A percentile compares a stretch with the other conserved stretches of the same genome.
Conservation (phyloP, 2,113 vertebrate species). For the Syngnathus typhle region DNA sequence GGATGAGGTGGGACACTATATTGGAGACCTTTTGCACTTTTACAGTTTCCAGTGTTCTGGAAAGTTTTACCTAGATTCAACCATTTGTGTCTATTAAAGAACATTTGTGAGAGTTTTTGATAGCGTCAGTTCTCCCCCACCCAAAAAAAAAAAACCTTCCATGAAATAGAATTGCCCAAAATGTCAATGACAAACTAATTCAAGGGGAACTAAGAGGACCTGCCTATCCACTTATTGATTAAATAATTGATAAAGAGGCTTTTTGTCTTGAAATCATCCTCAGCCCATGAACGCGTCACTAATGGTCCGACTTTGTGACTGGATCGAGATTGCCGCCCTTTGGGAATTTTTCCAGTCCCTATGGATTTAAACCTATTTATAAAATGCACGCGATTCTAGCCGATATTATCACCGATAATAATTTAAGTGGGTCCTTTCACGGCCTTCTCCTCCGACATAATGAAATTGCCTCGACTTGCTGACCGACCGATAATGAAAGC, state of each 20-base stretch:
- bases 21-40: not conserved
- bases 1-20: slow-evolving; percentile 7
- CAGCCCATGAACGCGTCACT: not conserved
- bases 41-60: not conserved
- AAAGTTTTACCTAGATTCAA: not conserved
- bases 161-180: not conserved
- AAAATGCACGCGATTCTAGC: not conserved
- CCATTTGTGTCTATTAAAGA: not conserved
- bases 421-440: not conserved
- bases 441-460: not conserved
- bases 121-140: not conserved
- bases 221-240: slow-evolving; percentile 1
- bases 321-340: not conserved
- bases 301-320: not conserved
- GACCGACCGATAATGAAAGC: not conserved
- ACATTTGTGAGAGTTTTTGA: not conserved
- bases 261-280: not conserved
- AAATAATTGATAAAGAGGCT: slow-evolving; percentile 8
- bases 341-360: not conserved
- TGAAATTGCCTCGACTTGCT: not conserved
- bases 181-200: slow-evolving; percentile 4
- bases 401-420: not conserved
- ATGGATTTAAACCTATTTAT: not conserved
- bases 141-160: not conserved
- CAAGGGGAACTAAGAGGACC: not conserved